phyloP scores from a whole-genome alignment of 2,888 invertebrate species.

The Antitype chi region DNA sequence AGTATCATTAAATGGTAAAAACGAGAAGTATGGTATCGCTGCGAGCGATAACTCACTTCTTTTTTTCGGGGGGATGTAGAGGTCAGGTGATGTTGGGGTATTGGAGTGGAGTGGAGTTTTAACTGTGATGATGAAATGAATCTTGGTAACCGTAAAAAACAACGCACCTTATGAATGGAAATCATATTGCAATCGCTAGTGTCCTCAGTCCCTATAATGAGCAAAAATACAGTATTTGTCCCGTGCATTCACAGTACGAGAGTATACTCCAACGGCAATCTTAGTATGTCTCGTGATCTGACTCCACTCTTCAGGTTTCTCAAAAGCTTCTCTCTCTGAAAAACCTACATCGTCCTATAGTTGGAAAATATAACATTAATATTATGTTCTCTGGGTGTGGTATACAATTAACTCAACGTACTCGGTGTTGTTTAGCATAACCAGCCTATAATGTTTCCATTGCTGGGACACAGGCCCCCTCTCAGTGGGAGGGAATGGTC shows the following conservation, averaged over 20 bases:
- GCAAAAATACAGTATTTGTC: neutral
- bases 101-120: neutral
- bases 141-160: neutral
- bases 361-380: conserved; percentile 9
- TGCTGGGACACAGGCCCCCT: too few relatives aligned
- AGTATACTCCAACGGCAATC: neutral
- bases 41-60: conserved; percentile 15
- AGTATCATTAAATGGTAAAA: conserved; percentile 45
- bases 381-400: neutral
- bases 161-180: conserved; percentile 10
- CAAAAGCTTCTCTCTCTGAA: neutral
- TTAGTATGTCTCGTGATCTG: neutral
- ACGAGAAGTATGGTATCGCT: conserved; percentile 20
- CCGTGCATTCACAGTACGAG: neutral
- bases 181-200: neutral
- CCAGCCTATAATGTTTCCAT: too few relatives aligned
- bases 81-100: neutral
- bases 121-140: neutral
- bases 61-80: neutral
- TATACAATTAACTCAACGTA: neutral
- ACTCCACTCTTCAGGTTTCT: neutral
- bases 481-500: too few relatives aligned
- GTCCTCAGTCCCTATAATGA: neutral
- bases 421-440: neutral
- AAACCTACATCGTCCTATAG: neutral